A percentile compares a stretch with the other conserved stretches of the same genome.
phyloP scores from a whole-genome alignment of 2,797 vertebrate genomes.

The Tapirus indicus region DNA sequence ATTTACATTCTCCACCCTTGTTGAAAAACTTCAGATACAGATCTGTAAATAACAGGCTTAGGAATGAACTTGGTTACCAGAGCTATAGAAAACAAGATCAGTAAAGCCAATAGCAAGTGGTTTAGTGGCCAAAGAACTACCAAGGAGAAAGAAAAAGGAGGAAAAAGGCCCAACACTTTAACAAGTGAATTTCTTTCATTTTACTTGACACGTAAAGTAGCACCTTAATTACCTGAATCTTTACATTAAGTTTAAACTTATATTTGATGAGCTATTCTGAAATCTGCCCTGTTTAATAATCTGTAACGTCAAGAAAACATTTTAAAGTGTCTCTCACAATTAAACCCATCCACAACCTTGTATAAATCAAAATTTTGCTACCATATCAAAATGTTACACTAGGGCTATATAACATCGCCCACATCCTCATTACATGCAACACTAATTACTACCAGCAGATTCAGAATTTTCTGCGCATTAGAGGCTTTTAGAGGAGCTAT shows the following conservation, averaged over 20 bases:
- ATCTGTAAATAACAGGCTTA: constrained; percentile 73
- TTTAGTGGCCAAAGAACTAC: constrained; percentile 60
- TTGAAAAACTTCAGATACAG: constrained; percentile 63
- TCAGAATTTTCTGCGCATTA: constrained; percentile 93
- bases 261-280: constrained; percentile 86
- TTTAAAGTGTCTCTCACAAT: constrained; percentile 89
- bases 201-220: constrained; percentile 65
- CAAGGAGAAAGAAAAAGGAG: neutral
- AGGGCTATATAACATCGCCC: constrained; percentile 89
- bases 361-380: constrained; percentile 92
- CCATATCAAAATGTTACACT: constrained; percentile 91
- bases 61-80: neutral
- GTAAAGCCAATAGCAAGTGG: neutral
- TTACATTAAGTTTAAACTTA: constrained; percentile 82
- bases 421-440: constrained; percentile 92
- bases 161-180: neutral
- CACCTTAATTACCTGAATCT: constrained; percentile 78
- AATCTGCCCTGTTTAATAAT: constrained; percentile 89
- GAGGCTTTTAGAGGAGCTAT: constrained; percentile 92
- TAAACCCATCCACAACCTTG: constrained; percentile 87
- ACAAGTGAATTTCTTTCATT: constrained; percentile 69
- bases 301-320: constrained; percentile 88
- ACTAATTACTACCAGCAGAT: constrained; percentile 93
- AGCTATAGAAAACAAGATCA: constrained; percentile 62
- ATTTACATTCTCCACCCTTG: constrained; percentile 66